phyloP scores from a whole-genome alignment of 2,113 vertebrate genomes.

The Forbesichthys papilliferus region DNA sequence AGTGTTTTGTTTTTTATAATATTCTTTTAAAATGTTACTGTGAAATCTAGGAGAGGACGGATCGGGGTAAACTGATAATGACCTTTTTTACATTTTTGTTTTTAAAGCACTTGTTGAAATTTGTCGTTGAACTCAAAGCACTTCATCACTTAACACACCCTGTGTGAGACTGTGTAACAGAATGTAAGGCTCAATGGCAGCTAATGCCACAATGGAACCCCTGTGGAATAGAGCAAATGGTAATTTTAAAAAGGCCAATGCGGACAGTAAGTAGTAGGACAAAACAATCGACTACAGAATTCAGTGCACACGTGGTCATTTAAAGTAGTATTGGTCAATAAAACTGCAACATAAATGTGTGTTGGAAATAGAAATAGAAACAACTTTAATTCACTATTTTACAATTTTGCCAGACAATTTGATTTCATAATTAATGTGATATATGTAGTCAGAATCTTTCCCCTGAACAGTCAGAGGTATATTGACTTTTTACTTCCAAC shows the following conservation, averaged over 20 bases:
- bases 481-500: not conserved
- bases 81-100: constrained; percentile 44
- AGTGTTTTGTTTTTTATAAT: constrained; percentile 17
- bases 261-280: not conserved
- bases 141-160: constrained; percentile 60
- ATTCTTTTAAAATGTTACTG: constrained; percentile 20
- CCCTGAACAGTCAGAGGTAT: too few species aligned
- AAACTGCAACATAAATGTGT: constrained; percentile 31
- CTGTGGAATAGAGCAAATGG: constrained; percentile 12
- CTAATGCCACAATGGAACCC: constrained; percentile 31
- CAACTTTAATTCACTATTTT: constrained; percentile 29
- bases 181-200: constrained; percentile 47
- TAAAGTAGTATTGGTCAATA: constrained; percentile 57
- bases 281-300: constrained; percentile 38
- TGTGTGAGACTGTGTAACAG: constrained; percentile 63
- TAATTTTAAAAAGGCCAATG: constrained; percentile 29
- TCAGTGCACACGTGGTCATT: constrained; percentile 36
- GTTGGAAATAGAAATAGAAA: constrained; percentile 15
- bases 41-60: constrained; percentile 44
- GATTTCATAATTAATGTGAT: constrained; percentile 18
- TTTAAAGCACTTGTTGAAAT: constrained; percentile 74
- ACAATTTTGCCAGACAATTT: constrained; percentile 13
- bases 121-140: constrained; percentile 68
- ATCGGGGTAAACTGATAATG: constrained; percentile 41
- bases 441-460: not conserved